Conservation (phyloP, 2,888 invertebrate species). For the Zhengitettix transpicula region DNA sequence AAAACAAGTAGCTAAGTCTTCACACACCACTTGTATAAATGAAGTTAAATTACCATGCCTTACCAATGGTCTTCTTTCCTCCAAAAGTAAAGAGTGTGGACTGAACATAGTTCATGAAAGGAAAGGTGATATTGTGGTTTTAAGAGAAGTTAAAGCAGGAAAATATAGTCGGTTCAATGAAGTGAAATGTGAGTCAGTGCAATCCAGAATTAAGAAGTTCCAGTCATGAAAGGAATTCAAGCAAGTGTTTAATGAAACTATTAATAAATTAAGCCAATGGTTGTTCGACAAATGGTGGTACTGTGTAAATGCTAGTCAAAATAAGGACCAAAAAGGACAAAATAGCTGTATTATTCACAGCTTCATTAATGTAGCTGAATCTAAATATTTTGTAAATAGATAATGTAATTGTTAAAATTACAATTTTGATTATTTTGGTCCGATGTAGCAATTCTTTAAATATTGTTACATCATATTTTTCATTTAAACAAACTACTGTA, state of each 20-base stretch:
- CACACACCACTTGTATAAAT: slow-evolving; percentile 5
- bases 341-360: too few species aligned
- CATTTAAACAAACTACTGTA: too few species aligned
- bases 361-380: too few species aligned
- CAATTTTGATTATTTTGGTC: too few species aligned
- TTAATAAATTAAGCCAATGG: not conserved
- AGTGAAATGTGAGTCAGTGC: slow-evolving; percentile 31
- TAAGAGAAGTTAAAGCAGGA: slow-evolving; percentile 26
- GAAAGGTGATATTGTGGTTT: slow-evolving; percentile 30
- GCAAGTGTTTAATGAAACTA: not conserved
- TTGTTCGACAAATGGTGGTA: not conserved
- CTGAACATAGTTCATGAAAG: slow-evolving; percentile 27
- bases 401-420: too few species aligned
- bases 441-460: too few species aligned
- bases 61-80: not conserved
- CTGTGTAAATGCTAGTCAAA: not conserved
- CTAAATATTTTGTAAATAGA: too few species aligned
- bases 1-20: slow-evolving; percentile 3
- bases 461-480: too few species aligned
- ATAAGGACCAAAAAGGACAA: not conserved
- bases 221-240: slow-evolving; percentile 15
- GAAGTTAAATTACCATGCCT: not conserved
- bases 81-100: slow-evolving; percentile 14
- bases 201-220: slow-evolving; percentile 29
- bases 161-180: slow-evolving; percentile 29